Percentiles rank a stretch among this genome's conserved stretches.
Evolutionary conservation across 92 coral and sea anemone species (phyloP).

Genomic region (Diadumene lineata): DNA sequence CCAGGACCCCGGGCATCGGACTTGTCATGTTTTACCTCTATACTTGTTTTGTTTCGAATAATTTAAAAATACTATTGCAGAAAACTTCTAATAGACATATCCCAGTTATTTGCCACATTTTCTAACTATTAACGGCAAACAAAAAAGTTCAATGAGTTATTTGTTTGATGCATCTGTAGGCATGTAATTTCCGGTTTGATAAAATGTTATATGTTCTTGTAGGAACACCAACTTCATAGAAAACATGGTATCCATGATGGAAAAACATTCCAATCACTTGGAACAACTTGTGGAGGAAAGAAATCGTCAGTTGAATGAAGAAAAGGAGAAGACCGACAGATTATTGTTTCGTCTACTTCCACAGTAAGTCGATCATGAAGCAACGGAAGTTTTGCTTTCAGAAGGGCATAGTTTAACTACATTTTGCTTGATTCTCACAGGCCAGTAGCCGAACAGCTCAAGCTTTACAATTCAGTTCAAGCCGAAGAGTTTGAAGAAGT

Average conservation of each 20-base stretch:
- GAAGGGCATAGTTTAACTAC: background rate
- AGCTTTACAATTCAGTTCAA: conserved; percentile 50
- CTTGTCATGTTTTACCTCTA: no score
- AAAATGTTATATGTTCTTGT: background rate
- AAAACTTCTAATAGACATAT: no score
- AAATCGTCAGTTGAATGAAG: conserved; percentile 77
- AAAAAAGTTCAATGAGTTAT: no score
- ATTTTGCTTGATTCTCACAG: conserved; percentile 24
- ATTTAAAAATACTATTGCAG: no score
- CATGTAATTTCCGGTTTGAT: background rate
- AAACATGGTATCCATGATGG: conserved; percentile 90
- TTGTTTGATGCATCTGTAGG: no score
- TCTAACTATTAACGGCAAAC: no score
- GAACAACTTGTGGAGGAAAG: conserved; percentile 80
- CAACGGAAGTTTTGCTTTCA: background rate
- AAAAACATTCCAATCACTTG: conserved; percentile 82
- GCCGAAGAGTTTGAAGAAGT: conserved; percentile 76
- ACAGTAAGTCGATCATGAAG: conserved; percentile 47
- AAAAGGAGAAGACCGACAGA: conserved; percentile 79
- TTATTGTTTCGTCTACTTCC: conserved; percentile 65
- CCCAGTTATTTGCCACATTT: no score
- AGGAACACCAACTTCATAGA: conserved; percentile 78
- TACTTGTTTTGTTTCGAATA: no score
- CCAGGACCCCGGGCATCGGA: no score
- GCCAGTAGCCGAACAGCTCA: conserved; percentile 65